Base-by-base conservation (phyloP, 2,113 vertebrate genomes). In the Misgurnus mizolepis region DNA sequence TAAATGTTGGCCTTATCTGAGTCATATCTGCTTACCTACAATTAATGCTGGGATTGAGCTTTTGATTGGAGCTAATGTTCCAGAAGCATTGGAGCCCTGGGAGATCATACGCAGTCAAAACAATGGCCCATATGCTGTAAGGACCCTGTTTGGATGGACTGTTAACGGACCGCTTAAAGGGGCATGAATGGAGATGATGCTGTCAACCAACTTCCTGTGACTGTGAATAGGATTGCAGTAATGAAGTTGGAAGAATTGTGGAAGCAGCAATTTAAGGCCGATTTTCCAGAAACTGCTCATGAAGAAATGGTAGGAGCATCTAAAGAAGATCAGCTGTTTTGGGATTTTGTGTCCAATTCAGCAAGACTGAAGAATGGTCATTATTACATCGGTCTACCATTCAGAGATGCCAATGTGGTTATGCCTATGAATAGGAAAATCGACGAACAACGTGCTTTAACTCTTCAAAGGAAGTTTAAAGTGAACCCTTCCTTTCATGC, bases 301-400 rank as follows among this genome's bases (percentile, higher is more conserved):
- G 39, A 79, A 17, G 64, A 76, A 34, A n/a, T 65, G 7, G 3
- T 5, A 7, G 67, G 34, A 56, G 56, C 71, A 45, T 84, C 72
- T 2, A 78, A 34, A n/a, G 68, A 79, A 7, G 79, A 81, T 50
- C 18, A 56, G 15, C 62, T 79, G 39, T 81, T 81, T 18, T 40
- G 68, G 15, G 47, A 72, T 4, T 60, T 62, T 6, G n/a, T 81
- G 15, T 70, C 53, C 5, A 4, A 58, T 15, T 79, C 67, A 6
- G 77, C 22, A 47, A 18, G 11, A 7, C n/a, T 15, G 6, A 27
- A 18, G 1, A 41, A 70, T 47, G 41, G 22, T 12, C 41, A 79
- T 39, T 62, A 41, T 43, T 67, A 43, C 8, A 43, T 41, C 1
- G 17, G 65, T n/a, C 2, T 41, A 10, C 64, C 64, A 66, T 10